Base-by-base conservation (phyloP, 2,888 invertebrate genomes). In the Lasioglossum malachurum region DNA sequence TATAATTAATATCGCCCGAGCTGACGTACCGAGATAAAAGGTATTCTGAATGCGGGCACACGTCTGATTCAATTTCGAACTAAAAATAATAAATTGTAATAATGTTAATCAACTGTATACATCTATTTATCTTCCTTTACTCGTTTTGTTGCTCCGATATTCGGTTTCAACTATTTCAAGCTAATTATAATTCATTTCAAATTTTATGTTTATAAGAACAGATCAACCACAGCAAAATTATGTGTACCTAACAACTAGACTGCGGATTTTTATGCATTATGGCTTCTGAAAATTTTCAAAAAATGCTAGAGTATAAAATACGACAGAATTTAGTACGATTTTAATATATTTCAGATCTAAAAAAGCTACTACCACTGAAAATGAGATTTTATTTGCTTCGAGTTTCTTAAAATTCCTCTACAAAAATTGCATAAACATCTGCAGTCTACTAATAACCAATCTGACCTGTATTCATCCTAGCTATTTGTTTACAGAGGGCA, bases 31-130 rank as follows among this genome's bases (percentile, higher is more conserved):
- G 88, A 91, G 92, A 91, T 90, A 78, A 90, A 91, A 90, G 91
- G 91, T 92, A 93, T 92, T 88, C 91, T 89, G 89, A 90, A 90
- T 82, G 84, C 88, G 91, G 92, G 89, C 90, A 85, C 86, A 89
- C 87, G 88, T 92, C 90, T 89, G 91, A 84, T 90, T 93, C 88
- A 88, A 93, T 93, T 93, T 93, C 91, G 89, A 93, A 93, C 88
- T 93, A 93, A 91, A 88, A 94, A 94, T 94, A 93, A 94, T 94
- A 93, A 94, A 94, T 94, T 94, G 93, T 94, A 94, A 94, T 94
- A 93, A 88, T 91, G 90, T 91, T 90, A 90, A 80, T 31, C 53
- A 41, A 80, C 38, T 88, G 90, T 87, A 82, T 90, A 80, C 80
- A 82, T 83, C 60, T 67, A 83, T 77, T 77, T 82, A 46, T 80